Conservation (phyloP, 1,140 invertebrate genomes). For the Leptinotarsa defecta region DNA sequence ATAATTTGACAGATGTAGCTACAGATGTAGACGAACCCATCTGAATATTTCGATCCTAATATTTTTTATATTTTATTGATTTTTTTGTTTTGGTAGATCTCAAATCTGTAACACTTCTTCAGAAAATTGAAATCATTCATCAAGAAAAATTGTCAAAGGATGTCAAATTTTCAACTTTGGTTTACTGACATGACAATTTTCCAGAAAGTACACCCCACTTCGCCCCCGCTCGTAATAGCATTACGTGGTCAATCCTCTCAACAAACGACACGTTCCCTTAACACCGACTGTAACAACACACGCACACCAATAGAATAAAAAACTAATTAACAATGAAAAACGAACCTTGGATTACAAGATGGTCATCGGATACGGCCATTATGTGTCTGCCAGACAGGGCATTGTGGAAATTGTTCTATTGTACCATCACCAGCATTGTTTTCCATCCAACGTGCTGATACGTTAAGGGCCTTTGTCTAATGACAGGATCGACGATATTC, state of each 20-base stretch:
- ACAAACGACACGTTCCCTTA: not conserved
- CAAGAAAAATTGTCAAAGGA: too few relatives aligned
- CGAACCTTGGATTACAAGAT: not conserved
- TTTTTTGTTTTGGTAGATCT: too few relatives aligned
- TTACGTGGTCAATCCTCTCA: not conserved
- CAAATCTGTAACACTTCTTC: too few relatives aligned
- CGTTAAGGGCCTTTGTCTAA: not conserved
- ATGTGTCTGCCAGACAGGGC: not conserved
- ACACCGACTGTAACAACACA: not conserved
- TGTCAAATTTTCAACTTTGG: too few relatives aligned
- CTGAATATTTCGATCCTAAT: too few relatives aligned
- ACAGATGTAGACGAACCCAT: too few relatives aligned
- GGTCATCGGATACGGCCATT: not conserved
- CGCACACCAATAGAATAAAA: not conserved
- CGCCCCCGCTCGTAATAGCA: too few relatives aligned
- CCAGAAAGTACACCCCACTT: too few relatives aligned
- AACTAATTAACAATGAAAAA: constrained; percentile 7
- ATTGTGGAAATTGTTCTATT: constrained; percentile 8
- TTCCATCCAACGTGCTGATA: not conserved
- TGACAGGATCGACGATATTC: not conserved
- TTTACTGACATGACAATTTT: too few relatives aligned
- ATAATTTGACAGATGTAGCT: too few relatives aligned
- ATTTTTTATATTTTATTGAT: too few relatives aligned
- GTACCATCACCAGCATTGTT: not conserved
- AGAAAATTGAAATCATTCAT: too few relatives aligned